phyloP scores from a whole-genome alignment of 2,888 invertebrate species.

The Stomorhina lunata region DNA sequence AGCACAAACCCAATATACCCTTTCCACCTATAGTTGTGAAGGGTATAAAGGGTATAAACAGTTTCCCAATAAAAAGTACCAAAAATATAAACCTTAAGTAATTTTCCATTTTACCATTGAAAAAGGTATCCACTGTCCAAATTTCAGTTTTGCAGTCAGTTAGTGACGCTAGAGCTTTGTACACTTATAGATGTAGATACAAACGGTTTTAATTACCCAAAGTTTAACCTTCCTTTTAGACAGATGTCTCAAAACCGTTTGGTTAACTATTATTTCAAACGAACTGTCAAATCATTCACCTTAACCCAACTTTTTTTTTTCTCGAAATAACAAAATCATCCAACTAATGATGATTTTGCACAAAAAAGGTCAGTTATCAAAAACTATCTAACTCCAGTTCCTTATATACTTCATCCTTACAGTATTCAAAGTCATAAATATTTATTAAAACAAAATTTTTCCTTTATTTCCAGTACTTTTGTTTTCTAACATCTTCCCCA shows the following conservation, averaged over 20 bases:
- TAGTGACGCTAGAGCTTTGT: no score
- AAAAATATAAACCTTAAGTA: no score
- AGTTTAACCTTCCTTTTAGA: conserved; percentile 18
- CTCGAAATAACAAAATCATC: not conserved
- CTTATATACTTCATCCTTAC: not conserved
- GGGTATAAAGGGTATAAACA: no score
- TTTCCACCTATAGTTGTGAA: no score
- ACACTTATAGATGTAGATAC: no score
- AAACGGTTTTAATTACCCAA: no score
- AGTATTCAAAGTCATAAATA: no score
- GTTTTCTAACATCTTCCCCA: not conserved
- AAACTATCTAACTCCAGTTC: not conserved
- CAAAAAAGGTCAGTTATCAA: conserved; percentile 47
- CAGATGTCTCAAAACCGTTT: conserved; percentile 42
- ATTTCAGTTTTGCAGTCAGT: no score
- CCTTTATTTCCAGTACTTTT: not conserved
- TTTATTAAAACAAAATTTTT: not conserved
- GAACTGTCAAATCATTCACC: conserved; percentile 39
- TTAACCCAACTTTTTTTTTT: conserved; percentile 6
- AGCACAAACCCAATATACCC: no score
- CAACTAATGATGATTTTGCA: conserved; percentile 60
- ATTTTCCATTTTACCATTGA: no score
- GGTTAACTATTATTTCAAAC: not conserved
- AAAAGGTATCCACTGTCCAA: no score
- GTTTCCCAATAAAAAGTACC: no score